Conservation (phyloP, 2,113 vertebrate species). For the Pelmatolapia mariae region DNA sequence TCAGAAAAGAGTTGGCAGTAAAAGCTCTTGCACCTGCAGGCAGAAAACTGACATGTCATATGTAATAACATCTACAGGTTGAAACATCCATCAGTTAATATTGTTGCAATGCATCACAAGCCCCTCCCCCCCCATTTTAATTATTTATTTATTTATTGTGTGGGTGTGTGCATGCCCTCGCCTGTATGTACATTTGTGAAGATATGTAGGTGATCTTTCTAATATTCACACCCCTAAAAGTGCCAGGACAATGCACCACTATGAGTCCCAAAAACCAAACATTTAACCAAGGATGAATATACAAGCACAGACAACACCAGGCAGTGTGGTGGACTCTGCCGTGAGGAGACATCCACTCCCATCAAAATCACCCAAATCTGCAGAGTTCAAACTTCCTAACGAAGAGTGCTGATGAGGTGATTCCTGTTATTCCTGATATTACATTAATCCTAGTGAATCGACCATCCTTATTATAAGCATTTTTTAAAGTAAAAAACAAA, state of each 20-base stretch:
- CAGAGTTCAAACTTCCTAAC: not conserved
- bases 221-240: not conserved
- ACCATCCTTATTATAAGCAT: not conserved
- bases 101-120: not conserved
- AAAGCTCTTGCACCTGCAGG: not conserved
- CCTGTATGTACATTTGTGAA: not conserved
- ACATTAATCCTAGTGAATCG: not conserved
- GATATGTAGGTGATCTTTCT: not conserved
- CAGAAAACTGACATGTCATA: not conserved
- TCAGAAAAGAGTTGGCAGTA: not conserved
- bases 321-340: not conserved
- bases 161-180: not conserved
- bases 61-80: not conserved
- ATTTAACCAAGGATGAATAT: not conserved
- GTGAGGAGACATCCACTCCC: not conserved
- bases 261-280: not conserved
- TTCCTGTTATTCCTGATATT: not conserved
- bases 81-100: not conserved
- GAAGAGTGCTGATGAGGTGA: not conserved
- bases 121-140: not conserved
- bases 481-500: not conserved
- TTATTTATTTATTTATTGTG: not conserved
- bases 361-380: not conserved
- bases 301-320: not conserved
- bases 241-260: not conserved